Percentiles rank a stretch among this genome's conserved stretches.
phyloP scores from a whole-genome alignment of 1,140 invertebrate species.

The Pectinophora gossypiella region DNA sequence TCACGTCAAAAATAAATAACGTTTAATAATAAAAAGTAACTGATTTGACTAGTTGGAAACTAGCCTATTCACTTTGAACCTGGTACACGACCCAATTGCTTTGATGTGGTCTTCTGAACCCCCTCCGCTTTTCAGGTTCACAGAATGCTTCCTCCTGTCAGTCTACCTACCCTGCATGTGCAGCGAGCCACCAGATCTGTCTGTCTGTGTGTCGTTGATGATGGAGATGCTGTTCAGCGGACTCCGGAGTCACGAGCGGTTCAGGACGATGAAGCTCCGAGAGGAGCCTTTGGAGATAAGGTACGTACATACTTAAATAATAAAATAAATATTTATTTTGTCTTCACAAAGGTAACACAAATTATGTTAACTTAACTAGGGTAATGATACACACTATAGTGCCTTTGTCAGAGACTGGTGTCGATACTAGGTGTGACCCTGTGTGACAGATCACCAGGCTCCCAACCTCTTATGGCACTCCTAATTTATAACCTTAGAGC shows the following conservation, averaged over 20 bases:
- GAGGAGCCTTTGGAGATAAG: constrained; percentile 11
- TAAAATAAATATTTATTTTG: background rate
- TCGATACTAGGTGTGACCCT: no score
- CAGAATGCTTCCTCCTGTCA: constrained; percentile 11
- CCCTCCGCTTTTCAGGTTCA: constrained; percentile 9
- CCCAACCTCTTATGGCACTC: no score
- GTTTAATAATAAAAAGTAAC: no score
- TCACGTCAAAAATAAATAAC: no score
- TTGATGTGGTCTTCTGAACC: no score
- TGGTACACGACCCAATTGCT: no score
- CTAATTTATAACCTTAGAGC: no score
- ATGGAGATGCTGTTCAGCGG: constrained; percentile 22
- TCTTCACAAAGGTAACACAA: background rate
- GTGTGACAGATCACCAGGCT: no score
- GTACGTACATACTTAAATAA: constrained; percentile 3
- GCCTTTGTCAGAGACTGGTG: background rate
- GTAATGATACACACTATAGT: no score
- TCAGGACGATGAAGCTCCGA: constrained; percentile 10
- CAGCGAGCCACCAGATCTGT: background rate
- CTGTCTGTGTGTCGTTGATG: constrained; percentile 7
- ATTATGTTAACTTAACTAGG: background rate
- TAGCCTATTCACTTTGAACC: no score
- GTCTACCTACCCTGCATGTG: background rate
- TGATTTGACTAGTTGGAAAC: no score
- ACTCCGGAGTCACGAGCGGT: constrained; percentile 11